phyloP scores from a whole-genome alignment of 2,113 vertebrate genomes.

The Pangasianodon hypophthalmus region DNA sequence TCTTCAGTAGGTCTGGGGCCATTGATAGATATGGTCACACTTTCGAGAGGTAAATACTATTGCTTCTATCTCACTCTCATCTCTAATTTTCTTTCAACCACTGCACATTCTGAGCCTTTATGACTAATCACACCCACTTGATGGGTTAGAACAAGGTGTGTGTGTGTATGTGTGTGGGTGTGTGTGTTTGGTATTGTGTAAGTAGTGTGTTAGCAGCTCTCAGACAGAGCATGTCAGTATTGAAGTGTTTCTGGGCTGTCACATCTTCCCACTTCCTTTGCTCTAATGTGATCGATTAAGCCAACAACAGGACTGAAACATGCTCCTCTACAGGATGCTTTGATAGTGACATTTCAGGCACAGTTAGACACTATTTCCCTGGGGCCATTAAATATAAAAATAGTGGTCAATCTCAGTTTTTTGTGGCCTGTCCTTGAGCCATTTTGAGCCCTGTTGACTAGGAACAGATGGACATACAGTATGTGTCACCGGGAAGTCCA shows the following conservation, averaged over 20 bases:
- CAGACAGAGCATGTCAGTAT: conserved; percentile 65
- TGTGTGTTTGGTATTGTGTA: conserved; percentile 47
- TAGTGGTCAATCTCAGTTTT: conserved; percentile 61
- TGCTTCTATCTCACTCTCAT: conserved; percentile 74
- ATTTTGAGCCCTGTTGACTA: conserved; percentile 69
- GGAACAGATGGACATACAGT: conserved; percentile 66
- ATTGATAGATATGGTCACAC: conserved; percentile 84
- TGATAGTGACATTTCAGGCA: conserved; percentile 73
- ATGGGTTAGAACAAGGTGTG: conserved; percentile 58
- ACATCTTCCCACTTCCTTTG: conserved; percentile 67
- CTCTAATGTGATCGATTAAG: conserved; percentile 70
- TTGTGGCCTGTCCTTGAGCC: conserved; percentile 61
- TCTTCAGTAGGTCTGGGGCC: conserved; percentile 69
- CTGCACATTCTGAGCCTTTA: conserved; percentile 73
- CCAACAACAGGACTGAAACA: conserved; percentile 62
- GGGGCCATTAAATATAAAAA: conserved; percentile 70
- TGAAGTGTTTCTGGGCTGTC: conserved; percentile 72
- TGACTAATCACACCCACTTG: conserved; percentile 79
- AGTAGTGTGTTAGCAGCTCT: conserved; percentile 65
- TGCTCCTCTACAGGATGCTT: conserved; percentile 64
- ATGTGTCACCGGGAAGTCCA: conserved; percentile 67
- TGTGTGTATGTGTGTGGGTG: conserved; percentile 33
- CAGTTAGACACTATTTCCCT: conserved; percentile 65
- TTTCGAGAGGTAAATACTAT: conserved; percentile 82
- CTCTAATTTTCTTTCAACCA: conserved; percentile 75